Conservation (phyloP, 2,113 vertebrate genomes). For the Aspidoscelis tigris region DNA sequence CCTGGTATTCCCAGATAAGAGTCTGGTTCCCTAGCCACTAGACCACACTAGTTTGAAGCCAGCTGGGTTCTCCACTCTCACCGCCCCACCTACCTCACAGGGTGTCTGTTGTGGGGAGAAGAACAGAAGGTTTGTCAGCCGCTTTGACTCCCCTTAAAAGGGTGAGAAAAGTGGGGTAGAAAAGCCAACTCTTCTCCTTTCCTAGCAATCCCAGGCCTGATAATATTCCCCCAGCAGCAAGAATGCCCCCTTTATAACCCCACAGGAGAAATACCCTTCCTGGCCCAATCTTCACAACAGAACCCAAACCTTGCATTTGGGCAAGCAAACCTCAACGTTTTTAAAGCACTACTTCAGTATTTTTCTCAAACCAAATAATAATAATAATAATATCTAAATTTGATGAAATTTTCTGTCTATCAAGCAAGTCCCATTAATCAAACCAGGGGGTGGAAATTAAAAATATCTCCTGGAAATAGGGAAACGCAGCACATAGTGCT, state of each 20-base stretch:
- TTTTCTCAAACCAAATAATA: neutral
- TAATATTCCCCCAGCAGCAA: constrained; percentile 32
- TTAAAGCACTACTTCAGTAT: fast-evolving
- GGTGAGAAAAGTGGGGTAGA: neutral
- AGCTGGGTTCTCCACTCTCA: too few relatives aligned
- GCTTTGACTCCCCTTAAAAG: too few relatives aligned
- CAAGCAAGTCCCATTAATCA: constrained; percentile 29
- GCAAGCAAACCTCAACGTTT: neutral
- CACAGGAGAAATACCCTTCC: neutral
- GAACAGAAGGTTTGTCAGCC: too few relatives aligned
- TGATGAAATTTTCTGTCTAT: neutral
- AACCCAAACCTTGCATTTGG: neutral
- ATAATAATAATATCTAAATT: neutral
- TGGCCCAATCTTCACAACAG: neutral
- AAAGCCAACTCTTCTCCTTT: constrained; percentile 2
- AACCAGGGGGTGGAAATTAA: constrained; percentile 18
- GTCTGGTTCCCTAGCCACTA: too few relatives aligned
- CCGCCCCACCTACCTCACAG: too few relatives aligned
- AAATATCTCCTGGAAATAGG: neutral
- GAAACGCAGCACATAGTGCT: neutral
- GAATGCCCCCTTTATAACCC: constrained; percentile 8
- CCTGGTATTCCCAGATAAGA: too few relatives aligned
- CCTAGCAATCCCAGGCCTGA: neutral
- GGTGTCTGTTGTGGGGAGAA: too few relatives aligned
- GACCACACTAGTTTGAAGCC: too few relatives aligned